A percentile compares a stretch with the other conserved stretches of the same genome.
These are phyloP conservation scores for Saccopteryx bilineata DNA, from an alignment of 2,113 vertebrate genomes.

Conservation along the genomic window DNA sequence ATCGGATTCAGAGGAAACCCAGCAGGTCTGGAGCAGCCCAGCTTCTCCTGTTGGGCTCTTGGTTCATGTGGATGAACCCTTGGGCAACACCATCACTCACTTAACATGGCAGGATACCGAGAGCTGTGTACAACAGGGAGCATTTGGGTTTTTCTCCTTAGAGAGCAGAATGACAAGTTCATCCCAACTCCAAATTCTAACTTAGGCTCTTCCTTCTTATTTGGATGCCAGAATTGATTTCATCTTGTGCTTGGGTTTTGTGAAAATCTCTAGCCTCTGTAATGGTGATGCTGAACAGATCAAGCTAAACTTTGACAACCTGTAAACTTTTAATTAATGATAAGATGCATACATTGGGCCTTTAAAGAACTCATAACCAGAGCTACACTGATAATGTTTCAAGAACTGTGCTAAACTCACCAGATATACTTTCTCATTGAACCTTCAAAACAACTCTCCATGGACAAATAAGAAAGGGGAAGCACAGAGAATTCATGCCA, in stretches of 20 bases:
- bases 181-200: neutral
- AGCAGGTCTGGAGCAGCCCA: constrained; percentile 15
- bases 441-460: neutral
- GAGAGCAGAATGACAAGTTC: neutral
- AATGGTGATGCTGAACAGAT: constrained; percentile 34
- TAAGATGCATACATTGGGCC: neutral
- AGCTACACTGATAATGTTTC: neutral
- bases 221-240: neutral
- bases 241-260: constrained; percentile 27
- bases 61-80: neutral
- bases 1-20: constrained; percentile 54
- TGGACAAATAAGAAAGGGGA: neutral
- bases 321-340: constrained; percentile 8
- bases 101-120: neutral
- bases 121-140: neutral
- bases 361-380: neutral
- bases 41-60: neutral
- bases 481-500: neutral
- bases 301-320: neutral
- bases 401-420: constrained; percentile 1
- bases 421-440: constrained; percentile 37
- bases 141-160: neutral
- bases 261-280: constrained; percentile 27
- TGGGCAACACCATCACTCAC: neutral
- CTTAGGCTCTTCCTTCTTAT: neutral